Evolutionary conservation across 2,113 vertebrate species (phyloP).

Genomic region (Alligator mississippiensis): DNA sequence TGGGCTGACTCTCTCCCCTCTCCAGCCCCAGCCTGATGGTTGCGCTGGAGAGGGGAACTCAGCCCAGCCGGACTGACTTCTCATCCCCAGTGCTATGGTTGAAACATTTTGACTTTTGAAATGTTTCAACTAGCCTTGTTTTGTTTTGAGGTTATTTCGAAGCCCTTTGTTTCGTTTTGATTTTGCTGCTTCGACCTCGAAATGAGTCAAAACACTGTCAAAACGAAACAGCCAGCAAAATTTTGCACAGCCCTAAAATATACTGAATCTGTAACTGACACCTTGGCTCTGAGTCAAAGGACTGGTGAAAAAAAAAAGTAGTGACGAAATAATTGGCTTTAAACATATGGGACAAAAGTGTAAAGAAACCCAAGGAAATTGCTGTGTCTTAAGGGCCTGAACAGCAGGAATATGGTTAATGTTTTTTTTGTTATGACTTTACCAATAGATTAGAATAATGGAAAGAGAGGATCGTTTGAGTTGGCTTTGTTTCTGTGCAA

Average conservation of each 20-base stretch:
- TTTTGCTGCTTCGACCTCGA: no score
- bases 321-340: not conserved
- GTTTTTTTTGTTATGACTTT: constrained; percentile 8
- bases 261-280: not conserved
- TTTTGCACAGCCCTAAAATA: not conserved
- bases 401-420: not conserved
- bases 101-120: no score
- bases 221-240: no score
- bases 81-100: no score
- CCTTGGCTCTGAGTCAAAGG: not conserved
- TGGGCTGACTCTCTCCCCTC: no score
- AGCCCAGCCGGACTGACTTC: no score
- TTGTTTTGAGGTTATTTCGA: no score
- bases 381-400: not conserved
- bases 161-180: no score
- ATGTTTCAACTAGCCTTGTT: no score
- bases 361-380: not conserved
- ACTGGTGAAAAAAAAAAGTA: constrained; percentile 10
- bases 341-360: not conserved
- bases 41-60: no score
- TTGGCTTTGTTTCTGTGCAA: constrained; percentile 7
- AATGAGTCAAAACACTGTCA: no score
- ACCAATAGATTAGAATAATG: not conserved
- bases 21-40: no score
- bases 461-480: not conserved